Conservation (phyloP, 92 coral and sea anemone species). For the Phenganax stokvisi region DNA sequence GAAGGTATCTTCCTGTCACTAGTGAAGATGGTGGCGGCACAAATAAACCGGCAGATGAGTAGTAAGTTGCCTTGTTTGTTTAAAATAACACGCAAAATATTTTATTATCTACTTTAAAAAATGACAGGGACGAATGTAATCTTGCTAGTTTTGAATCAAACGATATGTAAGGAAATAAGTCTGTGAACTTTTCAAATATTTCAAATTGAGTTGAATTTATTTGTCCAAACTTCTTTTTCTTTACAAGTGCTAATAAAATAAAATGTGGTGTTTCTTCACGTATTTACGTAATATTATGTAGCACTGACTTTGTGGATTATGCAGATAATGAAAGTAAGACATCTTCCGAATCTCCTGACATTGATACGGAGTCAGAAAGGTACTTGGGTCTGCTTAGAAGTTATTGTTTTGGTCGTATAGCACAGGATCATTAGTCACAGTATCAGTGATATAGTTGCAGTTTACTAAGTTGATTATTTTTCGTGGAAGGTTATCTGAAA, state of each 20-base stretch:
- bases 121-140: too few relatives aligned
- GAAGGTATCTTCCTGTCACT: conserved; percentile 75
- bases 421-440: too few relatives aligned
- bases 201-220: too few relatives aligned
- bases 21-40: conserved; percentile 54
- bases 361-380: conserved; percentile 1
- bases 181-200: too few relatives aligned
- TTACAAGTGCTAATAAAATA: too few relatives aligned
- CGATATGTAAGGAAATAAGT: too few relatives aligned
- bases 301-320: conserved; percentile 12
- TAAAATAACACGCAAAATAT: too few relatives aligned
- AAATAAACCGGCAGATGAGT: conserved; percentile 65
- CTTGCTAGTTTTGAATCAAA: too few relatives aligned
- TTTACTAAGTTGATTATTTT: background rate
- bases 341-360: conserved; percentile 16
- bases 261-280: background rate
- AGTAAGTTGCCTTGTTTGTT: conserved; percentile 48
- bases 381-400: background rate
- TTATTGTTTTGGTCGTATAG: too few relatives aligned
- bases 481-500: conserved; percentile 10
- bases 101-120: too few relatives aligned
- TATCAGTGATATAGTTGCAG: background rate
- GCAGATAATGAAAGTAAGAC: conserved; percentile 25
- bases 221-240: too few relatives aligned
- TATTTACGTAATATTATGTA: background rate